Base-by-base conservation (phyloP, 1,140 invertebrate species). In the Thalassaphorura encarpata region DNA sequence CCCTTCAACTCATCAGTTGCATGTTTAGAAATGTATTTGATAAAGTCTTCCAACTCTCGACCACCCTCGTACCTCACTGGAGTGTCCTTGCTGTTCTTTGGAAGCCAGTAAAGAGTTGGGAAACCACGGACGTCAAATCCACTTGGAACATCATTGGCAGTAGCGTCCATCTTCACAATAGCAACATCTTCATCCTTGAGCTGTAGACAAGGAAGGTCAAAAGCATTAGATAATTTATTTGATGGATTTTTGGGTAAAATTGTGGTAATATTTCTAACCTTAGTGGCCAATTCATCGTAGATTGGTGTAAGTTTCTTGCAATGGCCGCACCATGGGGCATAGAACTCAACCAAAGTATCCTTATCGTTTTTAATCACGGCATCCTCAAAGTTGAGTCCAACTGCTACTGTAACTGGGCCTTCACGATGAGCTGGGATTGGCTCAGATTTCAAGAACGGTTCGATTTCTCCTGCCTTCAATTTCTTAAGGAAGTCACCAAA, bases 271-370 rank as follows among this genome's bases (percentile, higher is more conserved):
- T 23, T 48, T 53, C 62, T 62, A 70, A 86, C 82, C 77, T 93
- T 94, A 56, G 86, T 83, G 45, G 88, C 96, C 27, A 99, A 74
- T 73, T 99, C 93, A 57, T 97, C 92, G 73, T 80, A 98, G 45
- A 90, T 79, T 24, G 96, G 96, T 40, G 89, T 81, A 18, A 99
- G 76, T 71, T 89, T 91, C 75, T 97, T 97, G 76, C 96, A 99
- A 69, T 99, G 96, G 61, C 95, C 95, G 72, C 96, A 99, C 94
- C 94, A 98, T 0, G 94, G 93, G 29, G 94, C 94, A 74, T 98
- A 98, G 74, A 98, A 98, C 72, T 98, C 94, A 62, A 99, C 83
- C 4, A 99, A 75, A 3, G 89, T 89, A 74, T 99, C 96, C 69
- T 94, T 90, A 26, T 77, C 84, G 64, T 86, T 86, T 69, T 99